Conservation (phyloP, 1,140 invertebrate species). For the Notospermus geniculatus region DNA sequence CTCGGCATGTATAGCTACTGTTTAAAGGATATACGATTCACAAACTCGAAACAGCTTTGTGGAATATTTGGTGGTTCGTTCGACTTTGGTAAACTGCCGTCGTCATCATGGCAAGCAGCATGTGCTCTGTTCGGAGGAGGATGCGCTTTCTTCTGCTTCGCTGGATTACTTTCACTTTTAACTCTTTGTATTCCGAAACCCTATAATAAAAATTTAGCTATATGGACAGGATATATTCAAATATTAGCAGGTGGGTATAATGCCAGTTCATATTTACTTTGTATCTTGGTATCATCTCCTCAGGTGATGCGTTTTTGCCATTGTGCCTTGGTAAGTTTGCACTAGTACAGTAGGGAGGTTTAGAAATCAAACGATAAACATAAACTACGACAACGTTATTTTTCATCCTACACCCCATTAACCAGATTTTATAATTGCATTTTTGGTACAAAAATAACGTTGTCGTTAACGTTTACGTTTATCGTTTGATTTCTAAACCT, state of each 20-base stretch:
- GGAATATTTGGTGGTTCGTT: conserved; percentile 40
- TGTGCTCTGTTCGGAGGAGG: conserved; percentile 47
- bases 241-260: conserved; percentile 37
- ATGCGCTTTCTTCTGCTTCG: conserved; percentile 38
- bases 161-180: conserved; percentile 33
- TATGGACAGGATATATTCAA: conserved; percentile 43
- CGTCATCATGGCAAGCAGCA: conserved; percentile 44
- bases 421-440: too few species aligned
- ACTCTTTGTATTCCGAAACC: conserved; percentile 27
- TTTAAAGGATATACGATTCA: conserved; percentile 16
- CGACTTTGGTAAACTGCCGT: conserved; percentile 37
- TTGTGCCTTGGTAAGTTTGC: too few species aligned
- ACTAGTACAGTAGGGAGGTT: too few species aligned
- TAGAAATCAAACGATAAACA: too few species aligned
- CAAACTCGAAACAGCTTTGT: conserved; percentile 23
- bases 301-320: too few species aligned
- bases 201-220: conserved; percentile 31
- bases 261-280: too few species aligned
- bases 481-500: too few species aligned
- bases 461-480: too few species aligned
- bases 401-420: too few species aligned
- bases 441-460: too few species aligned
- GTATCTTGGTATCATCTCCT: too few species aligned
- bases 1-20: conserved; percentile 43
- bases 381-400: too few species aligned